Base-by-base conservation (phyloP, 1,140 invertebrate genomes). In the Drosophila parvula region DNA sequence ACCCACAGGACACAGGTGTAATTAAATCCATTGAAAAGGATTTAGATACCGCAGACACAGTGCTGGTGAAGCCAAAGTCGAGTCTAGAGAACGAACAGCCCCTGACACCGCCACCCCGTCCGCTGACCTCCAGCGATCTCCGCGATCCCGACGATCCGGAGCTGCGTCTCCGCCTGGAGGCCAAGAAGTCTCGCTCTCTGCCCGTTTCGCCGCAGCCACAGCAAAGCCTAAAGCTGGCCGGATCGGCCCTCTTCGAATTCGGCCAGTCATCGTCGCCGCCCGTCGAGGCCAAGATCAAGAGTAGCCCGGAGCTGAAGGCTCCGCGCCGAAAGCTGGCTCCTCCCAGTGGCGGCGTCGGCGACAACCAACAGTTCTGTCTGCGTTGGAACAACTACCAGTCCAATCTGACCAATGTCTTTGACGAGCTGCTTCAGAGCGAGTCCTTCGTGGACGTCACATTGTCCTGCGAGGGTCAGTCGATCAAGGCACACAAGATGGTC, bases 331-430 rank as follows among this genome's bases (percentile, higher is more conserved):
- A 75, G 11, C 61, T 78, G 22, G n/a, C 57, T 0, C 65, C 78
- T n/a, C 64, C 74, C 10, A 47, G 51, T n/a, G 65, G 40, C 18
- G 65, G 40, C 16, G 60, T 18, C 10, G 81, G 74, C 0, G 74
- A 78, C 22, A 90, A 89, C 69, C 94, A 94, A 77, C 94, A 94
- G 79, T 94, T 98, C 93, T 98, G 97, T 92, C 94, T 98, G 83
- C 94, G 97, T 36, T 98, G 97, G 97, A 98, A 98, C 94, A 98
- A 98, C 92, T 98, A 98, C 93, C 97, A 98, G 92, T 95, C 94
- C 63, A 98, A 98, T 92, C 93, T 98, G 82, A 96, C 97, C 57
- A 97, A 95, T 92, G 97, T 97, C 62, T 98, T 98, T 93, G 97
- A 98, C 89, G 96, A 98, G 92, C 94, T 98, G 57, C 94, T 98